Base-by-base conservation (phyloP, 1,140 invertebrate species). In the Hylaeus volcanicus region DNA sequence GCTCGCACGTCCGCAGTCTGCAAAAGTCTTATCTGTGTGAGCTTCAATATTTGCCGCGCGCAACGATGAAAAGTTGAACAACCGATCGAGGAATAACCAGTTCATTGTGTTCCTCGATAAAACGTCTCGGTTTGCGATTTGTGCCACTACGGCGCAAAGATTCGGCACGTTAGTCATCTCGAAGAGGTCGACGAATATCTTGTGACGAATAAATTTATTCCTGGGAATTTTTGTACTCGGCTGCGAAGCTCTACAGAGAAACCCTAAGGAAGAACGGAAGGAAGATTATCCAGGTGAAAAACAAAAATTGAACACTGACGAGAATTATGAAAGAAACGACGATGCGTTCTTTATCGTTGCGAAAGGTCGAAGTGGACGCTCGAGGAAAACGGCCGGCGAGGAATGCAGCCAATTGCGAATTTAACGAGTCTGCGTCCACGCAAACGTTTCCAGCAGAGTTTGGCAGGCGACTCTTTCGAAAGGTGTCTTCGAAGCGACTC, bases 91-190 rank as follows among this genome's bases (percentile, higher is more conserved):
- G 76, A 72, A 78, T 63, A 72, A 78, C 45, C 37, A 39, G 56
- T 78, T 72, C 76, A 72, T 78, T 63, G 76, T 63, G 58, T 63
- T 61, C 45, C 43, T 51, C 76, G 76, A 78, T 78, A 78, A 78
- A 78, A 78, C 76, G 75, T 45, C 63, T 51, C 71, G 71, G 58
- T 73, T 73, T 45, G 63, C 71, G 58, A 58, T n/a, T 58, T 71
- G 9, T 56, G 69, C 64, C 64, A 37, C n/a, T 45, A 68, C 51
- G 45, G n/a, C 65, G 45, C n/a, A 74, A 74, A 74, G 65, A 64
- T 65, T 55, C 60, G 39, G 61, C 39, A 5, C 39, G 39, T 14
- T 51, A 51, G 51, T 2, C 51, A 11, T 51, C 51, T 51, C 11
- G 51, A 2, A 8, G 9, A 51, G 51, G 11, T 9, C 51, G 9